These are phyloP conservation scores for Bursaphelenchus okinawaensis DNA, from an alignment of 2,888 invertebrate genomes.

Conservation along the genomic window DNA sequence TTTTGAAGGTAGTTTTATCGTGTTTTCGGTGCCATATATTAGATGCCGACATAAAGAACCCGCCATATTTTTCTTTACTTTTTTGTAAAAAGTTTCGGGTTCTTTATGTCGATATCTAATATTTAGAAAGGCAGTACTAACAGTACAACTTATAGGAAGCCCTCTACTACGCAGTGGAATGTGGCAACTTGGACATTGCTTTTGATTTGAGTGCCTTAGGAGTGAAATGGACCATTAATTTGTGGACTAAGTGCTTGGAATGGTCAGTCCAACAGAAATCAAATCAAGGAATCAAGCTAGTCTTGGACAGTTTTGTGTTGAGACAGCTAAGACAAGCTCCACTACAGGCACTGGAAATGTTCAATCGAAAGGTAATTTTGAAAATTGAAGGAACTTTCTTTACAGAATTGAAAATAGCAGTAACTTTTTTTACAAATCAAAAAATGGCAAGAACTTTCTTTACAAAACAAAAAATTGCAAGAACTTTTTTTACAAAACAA, in stretches of 20 bases:
- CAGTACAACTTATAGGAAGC: too few species aligned
- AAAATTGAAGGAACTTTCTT: not conserved
- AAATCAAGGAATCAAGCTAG: not conserved
- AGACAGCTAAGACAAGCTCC: not conserved
- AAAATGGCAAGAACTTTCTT: not conserved
- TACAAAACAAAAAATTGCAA: too few species aligned
- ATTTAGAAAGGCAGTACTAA: too few species aligned
- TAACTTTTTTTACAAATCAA: not conserved
- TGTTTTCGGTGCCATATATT: too few species aligned
- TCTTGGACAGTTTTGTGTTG: not conserved
- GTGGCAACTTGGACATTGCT: slow-evolving; percentile 81
- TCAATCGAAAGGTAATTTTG: not conserved
- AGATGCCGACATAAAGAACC: too few species aligned
- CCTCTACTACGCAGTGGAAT: slow-evolving; percentile 88
- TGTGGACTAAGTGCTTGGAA: slow-evolving; percentile 80
- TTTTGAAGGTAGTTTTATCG: slow-evolving; percentile 5
- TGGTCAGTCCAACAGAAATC: slow-evolving; percentile 23
- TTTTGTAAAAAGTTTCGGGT: slow-evolving; percentile 2
- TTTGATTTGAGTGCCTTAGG: slow-evolving; percentile 74
- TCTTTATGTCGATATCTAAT: too few species aligned
- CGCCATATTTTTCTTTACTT: not conserved
- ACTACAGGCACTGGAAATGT: slow-evolving; percentile 5
- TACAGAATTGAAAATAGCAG: not conserved
- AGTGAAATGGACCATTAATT: slow-evolving; percentile 76
- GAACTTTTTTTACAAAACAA: not conserved